A percentile compares a stretch with the other conserved stretches of the same genome.
phyloP scores from a whole-genome alignment of 2,113 vertebrate species.

The Arvicanthis niloticus region DNA sequence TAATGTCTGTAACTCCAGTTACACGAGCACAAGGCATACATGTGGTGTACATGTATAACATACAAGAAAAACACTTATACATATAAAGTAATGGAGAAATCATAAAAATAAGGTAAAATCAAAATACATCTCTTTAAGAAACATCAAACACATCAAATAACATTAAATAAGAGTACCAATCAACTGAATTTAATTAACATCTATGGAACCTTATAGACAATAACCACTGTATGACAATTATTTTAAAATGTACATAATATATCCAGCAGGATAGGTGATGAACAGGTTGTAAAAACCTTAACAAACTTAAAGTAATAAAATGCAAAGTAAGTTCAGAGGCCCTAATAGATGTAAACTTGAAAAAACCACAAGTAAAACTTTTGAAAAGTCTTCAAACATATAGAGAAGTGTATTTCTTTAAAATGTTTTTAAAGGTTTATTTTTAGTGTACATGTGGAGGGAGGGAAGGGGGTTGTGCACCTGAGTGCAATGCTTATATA shows the following conservation, averaged over 20 bases:
- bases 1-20: neutral
- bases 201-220: neutral
- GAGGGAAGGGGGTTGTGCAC: neutral
- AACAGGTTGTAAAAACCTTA: neutral
- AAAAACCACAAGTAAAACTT: neutral
- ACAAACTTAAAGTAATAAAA: neutral
- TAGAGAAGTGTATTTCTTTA: neutral
- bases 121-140: neutral
- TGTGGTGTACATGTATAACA: too few species aligned
- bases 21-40: neutral
- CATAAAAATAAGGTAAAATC: neutral
- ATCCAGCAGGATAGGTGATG: too few species aligned
- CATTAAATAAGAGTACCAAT: neutral
- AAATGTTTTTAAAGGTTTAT: neutral
- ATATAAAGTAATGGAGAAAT: neutral
- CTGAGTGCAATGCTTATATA: too few species aligned
- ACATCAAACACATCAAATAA: neutral
- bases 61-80: neutral
- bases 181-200: neutral
- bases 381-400: neutral
- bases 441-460: neutral
- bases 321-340: neutral
- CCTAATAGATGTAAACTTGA: neutral
- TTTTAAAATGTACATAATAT: neutral
- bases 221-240: neutral